Evolutionary conservation across 2,797 vertebrate species (phyloP).

Genomic region (Onychomys arenicola): DNA sequence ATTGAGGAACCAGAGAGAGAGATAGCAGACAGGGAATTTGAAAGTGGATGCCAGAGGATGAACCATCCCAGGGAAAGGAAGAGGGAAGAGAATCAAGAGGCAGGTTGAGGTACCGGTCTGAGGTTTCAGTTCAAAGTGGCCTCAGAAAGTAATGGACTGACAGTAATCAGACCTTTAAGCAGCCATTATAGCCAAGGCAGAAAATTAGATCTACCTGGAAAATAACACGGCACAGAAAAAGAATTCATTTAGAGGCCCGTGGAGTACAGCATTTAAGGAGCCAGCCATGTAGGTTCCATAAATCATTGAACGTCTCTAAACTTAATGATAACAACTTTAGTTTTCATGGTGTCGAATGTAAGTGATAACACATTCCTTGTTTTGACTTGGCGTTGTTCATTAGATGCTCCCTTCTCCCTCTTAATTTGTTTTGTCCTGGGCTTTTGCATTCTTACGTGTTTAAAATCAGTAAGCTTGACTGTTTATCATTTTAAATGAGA

Average conservation of each 20-base stretch:
- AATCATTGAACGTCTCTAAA: background rate
- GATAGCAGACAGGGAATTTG: background rate
- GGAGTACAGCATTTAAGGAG: background rate
- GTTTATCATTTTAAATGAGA: conserved; percentile 13
- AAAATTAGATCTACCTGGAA: background rate
- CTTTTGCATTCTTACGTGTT: background rate
- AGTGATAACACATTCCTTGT: background rate
- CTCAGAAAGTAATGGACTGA: background rate
- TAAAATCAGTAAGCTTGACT: background rate
- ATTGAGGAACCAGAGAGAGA: background rate
- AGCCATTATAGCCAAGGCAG: background rate
- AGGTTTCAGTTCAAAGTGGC: background rate
- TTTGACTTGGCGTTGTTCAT: background rate
- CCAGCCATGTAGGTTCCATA: background rate
- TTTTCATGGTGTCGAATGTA: background rate
- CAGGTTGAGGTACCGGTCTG: background rate
- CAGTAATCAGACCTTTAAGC: background rate
- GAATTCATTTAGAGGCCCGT: background rate
- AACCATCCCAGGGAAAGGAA: background rate
- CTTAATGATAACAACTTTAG: conserved; percentile 5
- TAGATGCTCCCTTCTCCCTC: background rate
- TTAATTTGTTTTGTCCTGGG: background rate
- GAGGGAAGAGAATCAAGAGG: too few species aligned
- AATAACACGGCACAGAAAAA: background rate
- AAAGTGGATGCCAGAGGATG: background rate